Conservation (phyloP, 2,797 vertebrate species). For the Psittacula derbiana region DNA sequence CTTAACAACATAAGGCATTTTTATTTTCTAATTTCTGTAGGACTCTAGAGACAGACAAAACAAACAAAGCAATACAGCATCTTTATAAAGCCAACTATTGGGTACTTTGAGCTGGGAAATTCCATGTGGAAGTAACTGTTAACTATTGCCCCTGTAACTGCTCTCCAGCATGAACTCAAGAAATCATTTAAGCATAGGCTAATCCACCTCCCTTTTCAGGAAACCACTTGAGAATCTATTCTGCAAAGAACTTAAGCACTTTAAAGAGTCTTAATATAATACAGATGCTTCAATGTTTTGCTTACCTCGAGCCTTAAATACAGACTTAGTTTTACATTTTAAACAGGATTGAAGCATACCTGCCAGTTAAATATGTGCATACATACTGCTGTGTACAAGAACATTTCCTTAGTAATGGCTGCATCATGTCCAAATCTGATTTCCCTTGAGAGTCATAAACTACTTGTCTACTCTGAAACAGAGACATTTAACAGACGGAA, state of each 20-base stretch:
- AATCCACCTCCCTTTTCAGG: not conserved
- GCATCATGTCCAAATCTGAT: not conserved
- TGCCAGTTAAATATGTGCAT: not conserved
- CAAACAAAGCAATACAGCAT: not conserved
- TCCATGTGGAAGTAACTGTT: not conserved
- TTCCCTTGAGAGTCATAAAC: not conserved
- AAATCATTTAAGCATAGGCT: not conserved
- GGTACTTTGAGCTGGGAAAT: not conserved
- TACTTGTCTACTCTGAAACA: not conserved
- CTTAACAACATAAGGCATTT: not conserved
- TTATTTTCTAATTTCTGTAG: not conserved
- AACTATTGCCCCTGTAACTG: not conserved
- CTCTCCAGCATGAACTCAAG: not conserved
- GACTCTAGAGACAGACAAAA: not conserved
- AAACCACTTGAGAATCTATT: not conserved
- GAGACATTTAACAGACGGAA: not conserved
- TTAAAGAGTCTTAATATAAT: not conserved
- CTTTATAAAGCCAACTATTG: not conserved
- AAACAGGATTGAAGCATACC: not conserved
- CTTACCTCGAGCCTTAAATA: not conserved
- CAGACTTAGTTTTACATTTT: not conserved
- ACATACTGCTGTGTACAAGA: not conserved
- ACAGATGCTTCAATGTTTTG: not conserved
- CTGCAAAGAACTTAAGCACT: not conserved
- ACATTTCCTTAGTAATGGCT: not conserved